phyloP scores from a whole-genome alignment of 2,888 invertebrate genomes.

The Molorchus minor region DNA sequence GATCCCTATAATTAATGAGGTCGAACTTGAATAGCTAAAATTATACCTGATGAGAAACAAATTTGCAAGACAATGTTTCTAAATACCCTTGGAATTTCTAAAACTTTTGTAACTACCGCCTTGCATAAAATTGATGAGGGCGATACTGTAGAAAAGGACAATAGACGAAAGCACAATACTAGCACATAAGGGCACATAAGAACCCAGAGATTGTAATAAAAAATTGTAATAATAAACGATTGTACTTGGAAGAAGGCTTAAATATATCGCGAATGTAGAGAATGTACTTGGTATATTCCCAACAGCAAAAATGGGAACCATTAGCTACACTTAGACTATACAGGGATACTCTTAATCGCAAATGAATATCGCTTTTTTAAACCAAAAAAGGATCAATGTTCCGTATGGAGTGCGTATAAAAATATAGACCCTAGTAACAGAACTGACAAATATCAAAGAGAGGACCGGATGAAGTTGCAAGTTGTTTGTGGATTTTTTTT shows the following conservation, averaged over 20 bases:
- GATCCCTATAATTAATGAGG: too few species aligned
- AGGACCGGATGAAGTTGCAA: conserved; percentile 17
- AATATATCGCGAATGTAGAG: conserved; percentile 10
- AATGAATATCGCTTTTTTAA: conserved; percentile 24
- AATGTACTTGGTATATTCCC: conserved; percentile 10
- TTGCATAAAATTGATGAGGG: not conserved
- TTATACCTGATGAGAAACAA: too few species aligned
- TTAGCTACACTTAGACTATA: not conserved
- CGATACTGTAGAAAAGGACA: not conserved
- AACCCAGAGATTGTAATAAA: conserved; percentile 12
- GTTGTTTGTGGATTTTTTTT: conserved; percentile 29
- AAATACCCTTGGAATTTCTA: not conserved
- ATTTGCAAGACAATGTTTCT: not conserved
- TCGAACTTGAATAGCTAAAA: too few species aligned
- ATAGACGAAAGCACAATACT: too few species aligned
- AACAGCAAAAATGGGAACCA: conserved; percentile 6
- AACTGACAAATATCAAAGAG: too few species aligned
- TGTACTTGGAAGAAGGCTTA: conserved; percentile 16
- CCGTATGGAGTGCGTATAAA: conserved; percentile 17
- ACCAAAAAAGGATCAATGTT: conserved; percentile 25
- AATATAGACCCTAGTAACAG: conserved; percentile 5
- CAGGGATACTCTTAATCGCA: not conserved
- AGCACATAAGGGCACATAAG: not conserved
- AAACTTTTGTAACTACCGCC: not conserved
- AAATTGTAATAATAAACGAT: conserved; percentile 15